These are phyloP conservation scores for Pasiphila rectangulata DNA, from an alignment of 2,888 invertebrate species.

Conservation along the genomic window DNA sequence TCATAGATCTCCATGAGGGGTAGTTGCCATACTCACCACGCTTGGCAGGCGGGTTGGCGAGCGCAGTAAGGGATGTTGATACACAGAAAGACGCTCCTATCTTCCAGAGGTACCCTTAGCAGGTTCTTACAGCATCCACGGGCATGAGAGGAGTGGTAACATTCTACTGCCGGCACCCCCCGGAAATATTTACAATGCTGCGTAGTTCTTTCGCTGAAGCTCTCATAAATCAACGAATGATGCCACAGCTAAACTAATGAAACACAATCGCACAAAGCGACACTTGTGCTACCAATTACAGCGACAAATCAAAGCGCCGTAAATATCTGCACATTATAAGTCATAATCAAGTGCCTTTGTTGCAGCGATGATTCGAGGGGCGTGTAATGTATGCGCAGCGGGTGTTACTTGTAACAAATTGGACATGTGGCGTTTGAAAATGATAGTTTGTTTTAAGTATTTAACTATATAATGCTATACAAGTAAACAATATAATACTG, in stretches of 20 bases:
- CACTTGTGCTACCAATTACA: constrained; percentile 31
- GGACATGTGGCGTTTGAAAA: constrained; percentile 60
- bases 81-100: no score
- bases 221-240: no score
- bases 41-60: no score
- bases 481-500: background rate
- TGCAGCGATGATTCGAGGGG: constrained; percentile 67
- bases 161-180: no score
- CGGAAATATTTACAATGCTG: no score
- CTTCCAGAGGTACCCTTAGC: no score
- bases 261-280: constrained; percentile 13
- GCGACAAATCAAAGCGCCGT: constrained; percentile 25
- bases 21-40: no score
- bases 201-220: no score
- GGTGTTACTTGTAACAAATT: constrained; percentile 71
- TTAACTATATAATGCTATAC: constrained; percentile 5
- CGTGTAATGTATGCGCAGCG: constrained; percentile 75
- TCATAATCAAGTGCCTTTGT: constrained; percentile 72
- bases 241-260: background rate
- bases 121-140: no score
- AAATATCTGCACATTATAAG: constrained; percentile 48
- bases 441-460: constrained; percentile 30
- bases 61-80: no score
- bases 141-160: no score
- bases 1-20: no score